Evolutionary conservation across 2,888 invertebrate genomes (phyloP), one percentile per base, ranked within the genome.

Genomic region (Caenorhabditis sp.): DNA sequence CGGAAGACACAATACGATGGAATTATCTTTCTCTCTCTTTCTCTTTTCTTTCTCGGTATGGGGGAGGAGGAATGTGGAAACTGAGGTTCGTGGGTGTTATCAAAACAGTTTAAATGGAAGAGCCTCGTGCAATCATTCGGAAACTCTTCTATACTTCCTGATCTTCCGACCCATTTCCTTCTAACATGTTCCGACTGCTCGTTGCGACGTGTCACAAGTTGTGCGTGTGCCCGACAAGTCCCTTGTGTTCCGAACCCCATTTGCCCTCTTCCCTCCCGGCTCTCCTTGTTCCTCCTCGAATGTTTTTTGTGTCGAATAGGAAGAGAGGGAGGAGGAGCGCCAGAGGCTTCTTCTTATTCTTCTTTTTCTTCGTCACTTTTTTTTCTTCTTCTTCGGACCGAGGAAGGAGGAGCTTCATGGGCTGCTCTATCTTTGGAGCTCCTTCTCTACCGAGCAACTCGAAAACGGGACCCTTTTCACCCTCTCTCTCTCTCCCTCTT

Each of bases 341-440:
- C 48, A 61, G 52, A 50, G 63, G 63, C 63, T 63, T 63, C 63
- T 63, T 63, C 65, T 41, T 61, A 37, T 20, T 50, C 39, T n/a
- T 43, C 24, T 43, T 43, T 24, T 30, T 27, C 55, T 11, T 30
- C 71, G 41, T 53, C 62, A 56, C 55, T 52, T 52, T 50, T 55
- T 62, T 37, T 62, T 39, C 71, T 53, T 48, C 39, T 62, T 45
- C 61, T 27, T 30, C 45, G 52, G 24, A 24, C 20, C 24, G 35
- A 55, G 43, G 32, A 22, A 62, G 41, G 52, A 45, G 53, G 46
- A 56, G 65, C 56, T 53, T 65, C 65, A 46, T 35, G 48, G n/a
- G n/a, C n/a, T 43, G 20, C 32, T 46, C 46, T 26, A 46, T 46
- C 46, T 46, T 26, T 46, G 46, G 46, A 46, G 46, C 46, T 46